Evolutionary conservation across 2,113 vertebrate genomes (phyloP), one percentile per base, ranked within the genome.

Genomic region (Aspidoscelis tigris): DNA sequence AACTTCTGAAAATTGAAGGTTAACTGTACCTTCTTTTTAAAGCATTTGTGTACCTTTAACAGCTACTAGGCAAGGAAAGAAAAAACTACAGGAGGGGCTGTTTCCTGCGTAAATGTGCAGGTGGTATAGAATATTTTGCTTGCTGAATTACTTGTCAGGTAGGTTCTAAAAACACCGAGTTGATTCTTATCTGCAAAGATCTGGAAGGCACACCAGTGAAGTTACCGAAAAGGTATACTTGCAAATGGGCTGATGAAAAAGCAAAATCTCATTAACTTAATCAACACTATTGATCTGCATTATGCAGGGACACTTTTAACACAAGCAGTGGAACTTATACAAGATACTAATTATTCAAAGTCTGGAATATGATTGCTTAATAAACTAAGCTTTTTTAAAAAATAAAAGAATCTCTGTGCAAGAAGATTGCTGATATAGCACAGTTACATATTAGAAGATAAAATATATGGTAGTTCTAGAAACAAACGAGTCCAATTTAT

Each of bases 401-500:
- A 33, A 33, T 33, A 33, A 33, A 33, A 33, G 43, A 80, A 50
- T 44, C 44, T 70, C 66, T 69, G 26, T 47, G 22, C 66, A 70
- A 16, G 21, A 80, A 24, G 20, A 53, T 70, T 55, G 12, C 18
- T 21, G 18, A 81, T 81, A 55, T 16, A 77, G 55, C 33, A 64
- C 61, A 41, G 14, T 43, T 65, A 10, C 14, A n/a, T 43, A 69
- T 80, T 80, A 80, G 78, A 69, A 68, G 64, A 16, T 69, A 50
- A 69, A 33, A 12, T 22, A 33, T 16, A 18, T 69, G 14, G 20
- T 26, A 80, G 78, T 68, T 68, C 18, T 68, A 14, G 5, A 66
- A 64, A 78, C 68, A 68, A 80, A 41, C n/a, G 16, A 78, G 76
- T 26, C 78, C 41, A 47, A 47, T 80, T 80, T 50, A 68, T 68